phyloP scores from a whole-genome alignment of 2,113 vertebrate genomes.

The Cryptomyrus ogoouensis region DNA sequence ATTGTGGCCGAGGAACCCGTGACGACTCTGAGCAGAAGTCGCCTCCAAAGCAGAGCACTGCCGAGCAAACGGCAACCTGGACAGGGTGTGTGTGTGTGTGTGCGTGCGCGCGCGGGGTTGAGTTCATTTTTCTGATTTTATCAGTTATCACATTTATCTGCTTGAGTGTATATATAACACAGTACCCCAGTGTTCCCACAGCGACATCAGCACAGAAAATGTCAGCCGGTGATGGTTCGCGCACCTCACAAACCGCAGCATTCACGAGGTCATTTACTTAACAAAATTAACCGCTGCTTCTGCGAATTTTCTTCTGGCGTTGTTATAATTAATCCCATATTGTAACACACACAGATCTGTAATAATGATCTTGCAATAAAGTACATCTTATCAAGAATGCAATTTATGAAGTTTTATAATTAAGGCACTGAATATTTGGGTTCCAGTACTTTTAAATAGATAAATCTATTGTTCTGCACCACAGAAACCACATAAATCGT shows the following conservation, averaged over 20 bases:
- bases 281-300: not conserved
- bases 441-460: not conserved
- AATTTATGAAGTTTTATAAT: slow-evolving; percentile 3
- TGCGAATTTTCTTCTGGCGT: not conserved
- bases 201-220: not conserved
- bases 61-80: not conserved
- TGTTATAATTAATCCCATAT: slow-evolving; percentile 6
- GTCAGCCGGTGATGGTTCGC: not conserved
- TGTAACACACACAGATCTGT: not conserved
- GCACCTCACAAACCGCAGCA: not conserved
- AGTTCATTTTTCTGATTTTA: too few species aligned
- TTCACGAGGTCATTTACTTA: not conserved
- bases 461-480: not conserved
- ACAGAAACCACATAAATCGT: not conserved
- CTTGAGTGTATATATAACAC: slow-evolving; percentile 1
- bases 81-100: not conserved
- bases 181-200: not conserved
- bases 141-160: not conserved
- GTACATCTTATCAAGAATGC: not conserved
- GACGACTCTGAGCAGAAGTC: slow-evolving; percentile 24
- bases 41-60: not conserved
- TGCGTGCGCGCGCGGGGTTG: not conserved
- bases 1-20: slow-evolving; percentile 28
- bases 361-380: slow-evolving; percentile 4
- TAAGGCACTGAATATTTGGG: not conserved